Evolutionary conservation across 2,113 vertebrate species (phyloP), one percentile per base, ranked within the genome.

Genomic region (Dendrocopos noguchii): DNA sequence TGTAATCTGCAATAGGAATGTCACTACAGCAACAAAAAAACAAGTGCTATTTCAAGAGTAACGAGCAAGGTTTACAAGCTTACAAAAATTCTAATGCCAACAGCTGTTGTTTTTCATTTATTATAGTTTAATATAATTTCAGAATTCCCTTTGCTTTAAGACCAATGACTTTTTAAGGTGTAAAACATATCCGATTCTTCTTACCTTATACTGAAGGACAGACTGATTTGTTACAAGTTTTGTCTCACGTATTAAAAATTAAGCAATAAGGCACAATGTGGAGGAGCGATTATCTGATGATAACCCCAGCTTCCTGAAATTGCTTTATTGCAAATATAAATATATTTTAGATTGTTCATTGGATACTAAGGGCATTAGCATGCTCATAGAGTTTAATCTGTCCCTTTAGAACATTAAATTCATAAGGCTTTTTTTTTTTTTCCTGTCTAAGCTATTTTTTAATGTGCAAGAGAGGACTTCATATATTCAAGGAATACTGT

Each of bases 241-340:
- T 29, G 46, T 92, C 77, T 84, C 74, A 71, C n/a, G 28, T 72
- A 92, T 73, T 92, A 90, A 95, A 93, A 87, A 90, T 75, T 60
- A 91, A 92, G 95, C 96, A 97, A 96, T 93, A 97, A 96, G 96
- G 96, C 96, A 97, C 95, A 84, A 24, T 6, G 79, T 65, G 68
- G 79, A 95, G 74, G 78, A 80, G 78, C 19, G 65, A 61, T 85
- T 85, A 85, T 90, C 83, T 72, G 29, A 70, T 64, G 59, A 85
- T 90, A 93, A 70, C 53, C 44, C 61, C 64, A 63, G 31, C 76
- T 34, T 95, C 95, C 92, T 93, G 93, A 95, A 95, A 91, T 67
- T 95, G 88, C 78, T 87, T 94, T 67, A 55, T 89, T 84, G 95
- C 85, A 93, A 78, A 55, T 55, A 68, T 44, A 95, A 76, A 47